Base-by-base conservation (phyloP, 1,140 invertebrate species). In the Littorina saxatilis region DNA sequence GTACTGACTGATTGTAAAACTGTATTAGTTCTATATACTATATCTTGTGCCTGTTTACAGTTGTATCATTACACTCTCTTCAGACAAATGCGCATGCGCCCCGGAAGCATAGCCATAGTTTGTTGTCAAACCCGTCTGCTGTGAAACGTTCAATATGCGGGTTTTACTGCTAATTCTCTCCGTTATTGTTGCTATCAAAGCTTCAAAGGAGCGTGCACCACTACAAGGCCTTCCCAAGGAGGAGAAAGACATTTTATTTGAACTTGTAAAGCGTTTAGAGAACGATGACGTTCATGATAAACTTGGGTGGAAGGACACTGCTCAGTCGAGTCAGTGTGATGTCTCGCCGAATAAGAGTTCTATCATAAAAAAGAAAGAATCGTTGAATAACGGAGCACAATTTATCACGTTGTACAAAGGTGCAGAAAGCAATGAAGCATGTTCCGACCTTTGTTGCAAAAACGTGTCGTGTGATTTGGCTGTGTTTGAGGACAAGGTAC, bases 401-500 rank as follows among this genome's bases (percentile, higher is more conserved):
- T 87, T 86, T 84, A 43, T 89, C 20, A 82, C 80, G 61, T 86
- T 78, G 0, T 66, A 79, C 15, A 68, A 84, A 40, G 66, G 78
- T 47, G 66, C 80, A 1, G 66, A 63, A 70, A 84, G 73, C 5
- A 84, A 84, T 29, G 61, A 79, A 35, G 84, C 84, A 15, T 90
- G 88, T 80, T 72, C 81, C 20, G 55, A 83, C 43, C 63, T 76
- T 66, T 90, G 88, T 66, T 90, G 88, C 79, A 79, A 84, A 47
- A 85, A 84, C 32, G 39, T 79, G 23, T 79, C 80, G 15, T 90
- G 88, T 83, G 87, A 87, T 79, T 47, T 88, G 66, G 86, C 87
- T 68, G 86, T 90, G 32, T 90, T 86, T 84, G 86, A 88, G 81
- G 82, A 88, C 66, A 88, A 88, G 87, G 88, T 89, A 63, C 1